These are phyloP conservation scores for Regulus satrapa DNA, from an alignment of 2,113 vertebrate genomes.

Conservation along the genomic window DNA sequence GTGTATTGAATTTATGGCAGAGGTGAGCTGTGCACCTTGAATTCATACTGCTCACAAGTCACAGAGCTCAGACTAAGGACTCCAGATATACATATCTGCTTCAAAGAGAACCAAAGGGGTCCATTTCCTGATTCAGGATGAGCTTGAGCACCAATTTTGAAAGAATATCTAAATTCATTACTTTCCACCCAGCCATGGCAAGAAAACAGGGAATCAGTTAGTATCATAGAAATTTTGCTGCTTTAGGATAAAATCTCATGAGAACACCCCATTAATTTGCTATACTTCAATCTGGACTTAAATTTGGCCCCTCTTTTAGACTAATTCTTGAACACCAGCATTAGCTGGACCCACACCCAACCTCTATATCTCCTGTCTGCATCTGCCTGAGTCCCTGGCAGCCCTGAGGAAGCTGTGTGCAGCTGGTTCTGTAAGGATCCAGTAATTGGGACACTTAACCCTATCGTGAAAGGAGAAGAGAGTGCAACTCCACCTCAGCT, in stretches of 20 bases:
- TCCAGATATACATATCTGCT: neutral
- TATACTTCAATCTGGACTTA: neutral
- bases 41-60: neutral
- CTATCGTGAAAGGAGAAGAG: neutral
- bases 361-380: neutral
- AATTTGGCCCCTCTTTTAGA: neutral
- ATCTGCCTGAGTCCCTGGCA: neutral
- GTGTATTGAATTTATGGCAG: neutral
- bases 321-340: neutral
- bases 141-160: neutral
- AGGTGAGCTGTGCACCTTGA: neutral
- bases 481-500: neutral
- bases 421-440: neutral
- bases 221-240: neutral
- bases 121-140: neutral
- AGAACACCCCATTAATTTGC: neutral
- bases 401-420: neutral
- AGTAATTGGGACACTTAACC: neutral
- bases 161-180: neutral
- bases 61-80: neutral
- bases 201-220: neutral
- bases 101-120: neutral
- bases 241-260: neutral
- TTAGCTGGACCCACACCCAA: neutral
- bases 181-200: neutral